phyloP scores from a whole-genome alignment of 2,113 vertebrate species.

The Pollimyrus isidori region DNA sequence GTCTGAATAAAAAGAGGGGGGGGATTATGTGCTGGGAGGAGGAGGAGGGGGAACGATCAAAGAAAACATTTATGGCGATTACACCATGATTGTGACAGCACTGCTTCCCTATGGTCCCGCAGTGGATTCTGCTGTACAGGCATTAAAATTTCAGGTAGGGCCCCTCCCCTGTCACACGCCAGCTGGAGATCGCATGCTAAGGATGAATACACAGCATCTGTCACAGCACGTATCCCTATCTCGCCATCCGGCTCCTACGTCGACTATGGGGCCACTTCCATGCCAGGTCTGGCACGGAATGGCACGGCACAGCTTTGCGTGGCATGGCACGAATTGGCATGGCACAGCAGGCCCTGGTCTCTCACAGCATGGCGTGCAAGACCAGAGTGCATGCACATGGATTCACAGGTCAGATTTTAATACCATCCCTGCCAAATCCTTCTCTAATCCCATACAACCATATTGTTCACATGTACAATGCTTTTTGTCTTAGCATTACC shows the following conservation, averaged over 20 bases:
- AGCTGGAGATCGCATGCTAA: background rate
- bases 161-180: background rate
- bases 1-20: background rate
- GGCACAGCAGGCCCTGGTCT: background rate
- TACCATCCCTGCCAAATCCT: background rate
- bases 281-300: too few relatives aligned
- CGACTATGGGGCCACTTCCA: background rate
- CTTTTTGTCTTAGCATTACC: background rate
- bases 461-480: background rate
- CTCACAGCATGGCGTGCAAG: background rate
- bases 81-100: background rate
- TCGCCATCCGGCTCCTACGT: background rate
- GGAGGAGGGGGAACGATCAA: background rate
- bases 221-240: background rate
- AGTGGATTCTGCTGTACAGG: background rate
- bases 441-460: background rate
- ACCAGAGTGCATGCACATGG: background rate
- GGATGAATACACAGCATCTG: constrained; percentile 3
- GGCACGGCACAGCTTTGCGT: background rate
- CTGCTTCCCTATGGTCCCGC: background rate
- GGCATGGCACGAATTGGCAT: too few relatives aligned
- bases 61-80: background rate
- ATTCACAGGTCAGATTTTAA: background rate
- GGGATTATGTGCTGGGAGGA: background rate
- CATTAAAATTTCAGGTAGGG: background rate